Conservation (phyloP, 35 echinoderm and acorn worm species). For the Lytechinus pictus region DNA sequence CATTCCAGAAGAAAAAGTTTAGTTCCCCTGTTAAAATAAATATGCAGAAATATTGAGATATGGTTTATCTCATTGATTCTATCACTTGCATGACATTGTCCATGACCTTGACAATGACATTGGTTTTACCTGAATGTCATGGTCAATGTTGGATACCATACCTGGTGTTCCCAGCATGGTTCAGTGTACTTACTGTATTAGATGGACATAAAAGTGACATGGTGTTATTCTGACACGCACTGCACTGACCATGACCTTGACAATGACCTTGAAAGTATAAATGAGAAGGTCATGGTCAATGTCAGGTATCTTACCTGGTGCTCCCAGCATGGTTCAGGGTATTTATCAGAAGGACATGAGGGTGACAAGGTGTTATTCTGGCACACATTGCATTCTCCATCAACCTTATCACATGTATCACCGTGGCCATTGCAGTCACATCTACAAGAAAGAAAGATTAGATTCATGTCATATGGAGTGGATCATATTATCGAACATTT, state of each 20-base stretch:
- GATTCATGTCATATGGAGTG: background rate
- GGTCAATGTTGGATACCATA: background rate
- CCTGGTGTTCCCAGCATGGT: slow-evolving; percentile 16
- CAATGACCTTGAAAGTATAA: background rate
- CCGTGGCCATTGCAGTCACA: slow-evolving; percentile 93
- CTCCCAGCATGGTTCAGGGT: slow-evolving; percentile 64
- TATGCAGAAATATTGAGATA: too few relatives aligned
- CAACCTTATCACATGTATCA: slow-evolving; percentile 69
- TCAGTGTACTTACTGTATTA: background rate
- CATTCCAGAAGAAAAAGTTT: too few relatives aligned
- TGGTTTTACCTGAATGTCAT: background rate
- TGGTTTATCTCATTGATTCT: background rate
- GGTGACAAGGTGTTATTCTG: slow-evolving; percentile 83
- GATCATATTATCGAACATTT: too few relatives aligned
- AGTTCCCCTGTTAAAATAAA: too few relatives aligned
- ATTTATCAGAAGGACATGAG: slow-evolving; percentile 49
- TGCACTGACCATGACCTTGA: background rate
- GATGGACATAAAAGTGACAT: background rate
- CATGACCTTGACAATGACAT: background rate
- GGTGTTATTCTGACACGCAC: slow-evolving; percentile 23
- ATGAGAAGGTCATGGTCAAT: background rate
- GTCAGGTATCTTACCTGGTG: slow-evolving; percentile 62
- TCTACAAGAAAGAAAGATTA: slow-evolving; percentile 41
- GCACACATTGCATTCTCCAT: slow-evolving; percentile 66
- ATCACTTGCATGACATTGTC: background rate